These are phyloP conservation scores for Portevinia maculata DNA, from an alignment of 2,888 invertebrate species.

Conservation along the genomic window DNA sequence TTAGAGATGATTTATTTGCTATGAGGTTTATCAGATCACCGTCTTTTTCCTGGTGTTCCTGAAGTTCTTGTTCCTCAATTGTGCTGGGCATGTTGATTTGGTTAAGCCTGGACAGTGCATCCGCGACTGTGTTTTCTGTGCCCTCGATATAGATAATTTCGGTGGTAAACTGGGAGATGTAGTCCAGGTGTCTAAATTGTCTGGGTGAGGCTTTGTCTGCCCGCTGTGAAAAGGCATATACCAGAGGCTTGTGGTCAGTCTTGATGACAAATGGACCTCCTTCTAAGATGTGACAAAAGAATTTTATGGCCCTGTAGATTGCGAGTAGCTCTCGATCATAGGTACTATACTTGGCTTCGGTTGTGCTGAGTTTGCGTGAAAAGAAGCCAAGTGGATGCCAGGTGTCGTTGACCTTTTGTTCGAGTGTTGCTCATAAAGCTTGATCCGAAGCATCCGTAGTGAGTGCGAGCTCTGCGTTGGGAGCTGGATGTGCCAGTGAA, in stretches of 20 bases:
- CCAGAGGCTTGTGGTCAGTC: slow-evolving; percentile 9
- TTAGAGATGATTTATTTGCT: too few relatives aligned
- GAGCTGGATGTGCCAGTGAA: slow-evolving; percentile 11
- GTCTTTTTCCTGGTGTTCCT: neutral
- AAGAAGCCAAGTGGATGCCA: slow-evolving; percentile 32
- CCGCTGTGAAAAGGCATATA: neutral
- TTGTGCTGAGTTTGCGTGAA: slow-evolving; percentile 18
- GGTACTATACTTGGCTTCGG: slow-evolving; percentile 11
- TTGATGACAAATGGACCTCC: slow-evolving; percentile 10
- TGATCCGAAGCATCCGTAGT: slow-evolving; percentile 21
- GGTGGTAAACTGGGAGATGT: slow-evolving; percentile 25
- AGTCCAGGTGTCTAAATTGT: slow-evolving; percentile 4
- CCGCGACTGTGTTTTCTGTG: slow-evolving; percentile 18
- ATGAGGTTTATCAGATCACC: too few relatives aligned
- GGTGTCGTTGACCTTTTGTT: neutral
- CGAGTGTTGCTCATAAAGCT: slow-evolving; percentile 5
- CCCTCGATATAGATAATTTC: slow-evolving; percentile 25
- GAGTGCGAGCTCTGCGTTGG: slow-evolving; percentile 12
- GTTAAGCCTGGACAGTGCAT: slow-evolving; percentile 3
- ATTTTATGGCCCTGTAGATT: slow-evolving; percentile 5
- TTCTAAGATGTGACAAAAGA: slow-evolving; percentile 5
- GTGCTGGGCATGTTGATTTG: slow-evolving; percentile 5
- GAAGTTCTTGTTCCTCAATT: too few relatives aligned
- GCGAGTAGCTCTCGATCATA: slow-evolving; percentile 28
- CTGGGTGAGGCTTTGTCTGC: slow-evolving; percentile 12